Evolutionary conservation across 1,140 invertebrate species (phyloP).

Genomic region (Drosophila athabasca): DNA sequence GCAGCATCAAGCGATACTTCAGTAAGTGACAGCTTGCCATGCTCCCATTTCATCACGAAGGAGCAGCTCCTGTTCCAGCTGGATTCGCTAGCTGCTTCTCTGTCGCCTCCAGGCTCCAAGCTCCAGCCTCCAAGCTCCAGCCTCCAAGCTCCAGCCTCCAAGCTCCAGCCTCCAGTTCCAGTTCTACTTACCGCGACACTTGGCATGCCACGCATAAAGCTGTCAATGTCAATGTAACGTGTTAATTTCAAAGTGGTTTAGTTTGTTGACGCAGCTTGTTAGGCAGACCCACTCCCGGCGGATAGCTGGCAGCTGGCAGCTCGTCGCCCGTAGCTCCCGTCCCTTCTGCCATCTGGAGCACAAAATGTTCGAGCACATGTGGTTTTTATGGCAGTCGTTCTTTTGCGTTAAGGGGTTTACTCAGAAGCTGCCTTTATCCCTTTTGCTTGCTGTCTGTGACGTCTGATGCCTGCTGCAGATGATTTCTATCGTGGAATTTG

Average conservation of each 20-base stretch:
- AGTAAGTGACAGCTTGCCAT: constrained; percentile 61
- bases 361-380: constrained; percentile 69
- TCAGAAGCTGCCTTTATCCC: constrained; percentile 12
- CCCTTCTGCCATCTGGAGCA: constrained; percentile 33
- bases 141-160: no score
- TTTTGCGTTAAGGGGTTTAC: constrained; percentile 29
- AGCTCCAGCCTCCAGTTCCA: not conserved
- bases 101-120: constrained; percentile 1
- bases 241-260: constrained; percentile 82
- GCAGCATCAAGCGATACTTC: constrained; percentile 36
- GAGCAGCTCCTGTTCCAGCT: constrained; percentile 1
- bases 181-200: constrained; percentile 58
- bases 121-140: no score
- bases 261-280: constrained; percentile 80
- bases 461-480: constrained; percentile 41
- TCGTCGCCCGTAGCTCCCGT: constrained; percentile 5
- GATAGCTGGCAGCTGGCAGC: constrained; percentile 17
- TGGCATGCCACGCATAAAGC: constrained; percentile 77
- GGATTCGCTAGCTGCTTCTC: not conserved
- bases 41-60: constrained; percentile 13
- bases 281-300: constrained; percentile 27
- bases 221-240: constrained; percentile 82
- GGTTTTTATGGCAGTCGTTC: constrained; percentile 58
- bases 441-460: constrained; percentile 6
- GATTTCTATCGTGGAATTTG: constrained; percentile 71